Base-by-base conservation (phyloP, 2,888 invertebrate species). In the Tanytarsus gracilentus region DNA sequence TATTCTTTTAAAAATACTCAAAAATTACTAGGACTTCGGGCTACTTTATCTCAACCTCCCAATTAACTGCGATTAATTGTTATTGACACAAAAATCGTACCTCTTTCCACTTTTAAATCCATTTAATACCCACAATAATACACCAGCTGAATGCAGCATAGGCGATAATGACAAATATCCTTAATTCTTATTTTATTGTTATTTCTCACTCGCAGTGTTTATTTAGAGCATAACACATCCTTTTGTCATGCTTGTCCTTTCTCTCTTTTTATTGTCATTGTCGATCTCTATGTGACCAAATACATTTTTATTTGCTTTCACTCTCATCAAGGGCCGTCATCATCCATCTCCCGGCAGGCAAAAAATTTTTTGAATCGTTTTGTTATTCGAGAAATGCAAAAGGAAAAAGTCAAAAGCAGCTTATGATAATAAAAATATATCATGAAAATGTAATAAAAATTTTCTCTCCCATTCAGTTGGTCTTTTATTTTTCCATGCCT, bases 401-500 rank as follows among this genome's bases (percentile, higher is more conserved):
- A n/a, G n/a, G n/a, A n/a, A n/a, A n/a, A n/a, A n/a, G 14, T 27
- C 27, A 40, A 56, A 51, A 56, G 55, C 26, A 56, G 55, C 55
- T 56, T 56, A 56, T 39, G 25, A 16, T 56, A 39, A 56, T 56
- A 56, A 56, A 56, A 56, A 26, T 56, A 26, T 56, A 56, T 56
- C 33, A 52, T 49, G 11, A 36, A 8, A n/a, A 16, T 36, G 44
- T 23, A 16, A 16, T 44, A 44, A 33, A 44, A 44, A 44, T 44
- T 44, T 40, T 18, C 44, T 44, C n/a, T n/a, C n/a, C n/a, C n/a
- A 44, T 44, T 44, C 52, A 30, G 11, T 52, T 29, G 29, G 18
- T 21, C 11, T 14, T 52, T 11, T 44, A 18, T 7, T 9, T 11
- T 11, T 14, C 6, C 16, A 4, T 11, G 9, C n/a, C n/a, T n/a